Percentiles rank a stretch among this genome's conserved stretches.
These are phyloP conservation scores for Linnaemya tessellans DNA, from an alignment of 2,888 invertebrate species.

Conservation along the genomic window DNA sequence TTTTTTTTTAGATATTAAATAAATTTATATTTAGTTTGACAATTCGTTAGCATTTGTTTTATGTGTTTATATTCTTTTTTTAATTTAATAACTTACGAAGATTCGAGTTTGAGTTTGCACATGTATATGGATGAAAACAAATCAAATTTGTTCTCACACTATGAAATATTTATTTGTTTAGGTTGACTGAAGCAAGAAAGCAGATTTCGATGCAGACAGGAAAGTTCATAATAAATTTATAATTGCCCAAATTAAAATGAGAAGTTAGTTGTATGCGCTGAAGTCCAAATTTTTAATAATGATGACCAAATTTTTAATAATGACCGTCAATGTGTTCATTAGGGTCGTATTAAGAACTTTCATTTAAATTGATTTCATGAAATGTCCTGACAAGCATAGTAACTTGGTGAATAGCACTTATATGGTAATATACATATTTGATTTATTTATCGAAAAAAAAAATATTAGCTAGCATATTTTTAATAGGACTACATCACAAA, in stretches of 20 bases:
- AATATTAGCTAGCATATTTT: no score
- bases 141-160: slow-evolving; percentile 6
- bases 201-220: no score
- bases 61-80: background rate
- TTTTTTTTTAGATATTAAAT: slow-evolving; percentile 8
- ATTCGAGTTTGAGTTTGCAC: background rate
- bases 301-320: no score
- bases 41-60: slow-evolving; percentile 34
- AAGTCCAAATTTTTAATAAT: background rate
- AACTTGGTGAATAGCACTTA: no score
- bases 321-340: background rate
- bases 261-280: background rate
- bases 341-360: background rate
- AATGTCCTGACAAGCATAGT: no score
- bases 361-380: no score
- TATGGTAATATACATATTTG: no score
- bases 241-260: background rate
- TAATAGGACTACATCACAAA: no score
- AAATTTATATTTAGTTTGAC: slow-evolving; percentile 47
- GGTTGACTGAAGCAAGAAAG: background rate
- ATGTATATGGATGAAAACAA: background rate
- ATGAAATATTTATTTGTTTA: slow-evolving; percentile 5
- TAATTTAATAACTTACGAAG: background rate
- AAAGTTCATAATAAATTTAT: slow-evolving; percentile 2
- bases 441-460: no score